phyloP scores from a whole-genome alignment of 2,888 invertebrate genomes.

The Odontomyia ornata region DNA sequence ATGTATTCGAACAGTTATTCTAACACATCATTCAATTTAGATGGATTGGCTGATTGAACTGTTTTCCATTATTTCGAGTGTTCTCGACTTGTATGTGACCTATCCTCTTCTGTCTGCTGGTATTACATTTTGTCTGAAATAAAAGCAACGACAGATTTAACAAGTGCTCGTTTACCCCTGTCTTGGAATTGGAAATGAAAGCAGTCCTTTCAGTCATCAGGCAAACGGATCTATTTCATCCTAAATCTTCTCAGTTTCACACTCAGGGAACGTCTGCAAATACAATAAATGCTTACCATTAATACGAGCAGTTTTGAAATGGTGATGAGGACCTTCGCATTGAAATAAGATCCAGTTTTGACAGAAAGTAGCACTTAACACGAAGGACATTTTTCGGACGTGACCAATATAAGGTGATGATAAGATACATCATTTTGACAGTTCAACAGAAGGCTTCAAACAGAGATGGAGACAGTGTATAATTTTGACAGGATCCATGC shows the following conservation, averaged over 20 bases:
- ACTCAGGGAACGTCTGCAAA: background rate
- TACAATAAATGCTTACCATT: background rate
- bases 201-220: slow-evolving; percentile 10
- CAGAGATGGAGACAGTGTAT: too few relatives aligned
- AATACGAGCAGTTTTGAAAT: background rate
- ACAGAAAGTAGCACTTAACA: too few relatives aligned
- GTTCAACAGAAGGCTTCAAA: too few relatives aligned
- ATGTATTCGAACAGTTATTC: too few relatives aligned
- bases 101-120: background rate
- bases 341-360: slow-evolving; percentile 20
- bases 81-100: background rate
- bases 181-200: background rate
- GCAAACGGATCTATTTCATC: slow-evolving; percentile 20
- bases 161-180: background rate
- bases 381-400: too few relatives aligned
- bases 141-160: background rate
- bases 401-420: too few relatives aligned
- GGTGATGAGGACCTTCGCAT: slow-evolving; percentile 16
- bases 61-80: slow-evolving; percentile 7
- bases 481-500: too few relatives aligned
- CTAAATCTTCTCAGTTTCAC: slow-evolving; percentile 31
- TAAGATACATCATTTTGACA: too few relatives aligned
- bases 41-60: slow-evolving; percentile 1
- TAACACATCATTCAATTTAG: slow-evolving; percentile 6
- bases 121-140: background rate